Evolutionary conservation across 2,797 vertebrate genomes (phyloP).

Genomic region (Nasua narica): DNA sequence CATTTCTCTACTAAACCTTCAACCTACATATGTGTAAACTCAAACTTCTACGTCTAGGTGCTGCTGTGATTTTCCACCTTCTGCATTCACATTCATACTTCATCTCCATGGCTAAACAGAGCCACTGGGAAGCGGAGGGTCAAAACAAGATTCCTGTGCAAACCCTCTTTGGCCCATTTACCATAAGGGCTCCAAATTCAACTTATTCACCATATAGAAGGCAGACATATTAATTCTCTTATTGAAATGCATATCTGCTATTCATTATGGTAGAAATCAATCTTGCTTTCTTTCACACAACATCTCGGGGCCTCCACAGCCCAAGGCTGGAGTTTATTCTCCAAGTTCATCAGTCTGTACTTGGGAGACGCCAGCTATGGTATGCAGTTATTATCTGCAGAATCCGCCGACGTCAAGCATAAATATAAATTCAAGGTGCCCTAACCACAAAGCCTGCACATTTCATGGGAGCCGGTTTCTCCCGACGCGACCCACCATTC

Average conservation of each 20-base stretch:
- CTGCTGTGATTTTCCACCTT: not conserved
- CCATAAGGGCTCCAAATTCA: conserved; percentile 53
- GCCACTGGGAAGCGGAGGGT: not conserved
- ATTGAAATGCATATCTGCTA: conserved; percentile 69
- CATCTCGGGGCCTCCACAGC: conserved; percentile 37
- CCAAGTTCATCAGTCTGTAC: conserved; percentile 45
- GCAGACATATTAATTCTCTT: conserved; percentile 57
- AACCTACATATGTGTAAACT: not conserved
- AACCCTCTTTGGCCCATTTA: not conserved
- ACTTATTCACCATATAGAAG: conserved; percentile 57
- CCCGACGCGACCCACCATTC: not conserved
- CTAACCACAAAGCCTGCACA: not conserved
- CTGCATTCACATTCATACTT: not conserved
- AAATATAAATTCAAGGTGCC: not conserved
- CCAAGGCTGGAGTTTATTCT: conserved; percentile 23
- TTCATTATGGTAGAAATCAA: conserved; percentile 68
- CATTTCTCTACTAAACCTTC: not conserved
- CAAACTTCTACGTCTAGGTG: not conserved
- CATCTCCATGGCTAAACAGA: conserved; percentile 5
- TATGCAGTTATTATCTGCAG: not conserved
- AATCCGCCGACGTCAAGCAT: fast-evolving
- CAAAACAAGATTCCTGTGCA: not conserved
- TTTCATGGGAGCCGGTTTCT: not conserved
- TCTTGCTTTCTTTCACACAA: conserved; percentile 59
- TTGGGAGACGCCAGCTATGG: conserved; percentile 14